phyloP scores from a whole-genome alignment of 2,797 vertebrate genomes.

The Tragelaphus eurycerus region DNA sequence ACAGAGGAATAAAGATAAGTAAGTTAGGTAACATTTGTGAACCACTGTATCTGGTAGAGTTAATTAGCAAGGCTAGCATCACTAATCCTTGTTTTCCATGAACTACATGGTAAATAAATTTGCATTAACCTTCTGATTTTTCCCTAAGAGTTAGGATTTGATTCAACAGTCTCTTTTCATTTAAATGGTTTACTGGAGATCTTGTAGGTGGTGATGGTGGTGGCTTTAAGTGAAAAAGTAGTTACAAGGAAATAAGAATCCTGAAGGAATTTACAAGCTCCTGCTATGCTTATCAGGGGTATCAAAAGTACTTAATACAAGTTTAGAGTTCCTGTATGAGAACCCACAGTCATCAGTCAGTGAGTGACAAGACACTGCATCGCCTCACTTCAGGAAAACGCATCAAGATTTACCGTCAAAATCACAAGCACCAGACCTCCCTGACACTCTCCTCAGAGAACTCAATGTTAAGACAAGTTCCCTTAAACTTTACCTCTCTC shows the following conservation, averaged over 20 bases:
- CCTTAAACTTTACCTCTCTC: not conserved
- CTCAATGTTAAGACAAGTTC: not conserved
- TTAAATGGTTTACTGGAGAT: not conserved
- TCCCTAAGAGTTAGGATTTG: not conserved
- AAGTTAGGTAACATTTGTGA: not conserved
- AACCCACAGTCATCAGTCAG: not conserved
- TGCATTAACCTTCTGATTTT: constrained; percentile 1
- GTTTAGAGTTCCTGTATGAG: not conserved
- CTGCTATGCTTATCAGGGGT: not conserved
- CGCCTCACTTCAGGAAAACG: not conserved
- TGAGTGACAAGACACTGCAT: not conserved
- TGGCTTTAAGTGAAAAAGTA: not conserved
- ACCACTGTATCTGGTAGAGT: not conserved
- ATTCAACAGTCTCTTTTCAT: constrained; percentile 4
- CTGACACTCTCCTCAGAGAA: not conserved
- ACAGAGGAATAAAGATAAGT: not conserved
- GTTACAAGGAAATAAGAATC: not conserved
- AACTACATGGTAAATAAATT: not conserved
- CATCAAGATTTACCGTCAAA: not conserved
- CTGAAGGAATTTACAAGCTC: not conserved
- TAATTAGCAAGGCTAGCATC: not conserved
- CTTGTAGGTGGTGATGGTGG: not conserved
- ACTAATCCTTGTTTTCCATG: not conserved
- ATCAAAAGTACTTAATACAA: not conserved
- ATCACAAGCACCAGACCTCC: not conserved